These are phyloP conservation scores for Mayetiola destructor DNA, from an alignment of 2,888 invertebrate species.

Conservation along the genomic window DNA sequence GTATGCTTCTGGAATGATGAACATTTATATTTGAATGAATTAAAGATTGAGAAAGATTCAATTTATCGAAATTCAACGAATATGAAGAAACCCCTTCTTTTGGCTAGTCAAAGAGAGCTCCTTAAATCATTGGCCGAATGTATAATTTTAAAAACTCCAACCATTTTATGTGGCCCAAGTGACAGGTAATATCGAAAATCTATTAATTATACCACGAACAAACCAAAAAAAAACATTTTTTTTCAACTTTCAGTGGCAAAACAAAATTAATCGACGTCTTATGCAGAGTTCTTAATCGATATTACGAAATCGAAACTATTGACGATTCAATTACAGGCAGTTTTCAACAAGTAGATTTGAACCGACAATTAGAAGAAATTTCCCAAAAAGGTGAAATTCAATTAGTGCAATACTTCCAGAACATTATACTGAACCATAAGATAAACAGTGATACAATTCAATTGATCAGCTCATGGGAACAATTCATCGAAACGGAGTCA, in stretches of 20 bases:
- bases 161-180: constrained; percentile 43
- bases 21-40: constrained; percentile 50
- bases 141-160: constrained; percentile 82
- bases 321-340: constrained; percentile 53
- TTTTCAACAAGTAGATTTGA: constrained; percentile 69
- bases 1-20: constrained; percentile 44
- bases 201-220: background rate
- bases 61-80: background rate
- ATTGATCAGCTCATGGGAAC: constrained; percentile 18
- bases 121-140: constrained; percentile 74
- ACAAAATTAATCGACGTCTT: constrained; percentile 32
- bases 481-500: constrained; percentile 17
- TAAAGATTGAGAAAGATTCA: constrained; percentile 35
- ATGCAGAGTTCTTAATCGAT: constrained; percentile 30
- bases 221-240: background rate
- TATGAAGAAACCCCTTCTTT: constrained; percentile 27
- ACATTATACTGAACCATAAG: background rate
- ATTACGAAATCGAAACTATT: constrained; percentile 31
- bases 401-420: background rate
- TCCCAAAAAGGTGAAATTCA: constrained; percentile 24
- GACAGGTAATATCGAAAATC: constrained; percentile 22
- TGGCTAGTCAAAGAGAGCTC: constrained; percentile 43
- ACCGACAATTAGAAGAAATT: constrained; percentile 52
- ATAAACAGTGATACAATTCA: background rate
- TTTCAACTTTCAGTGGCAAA: constrained; percentile 28